These are phyloP conservation scores for Hippocampus kuda DNA, from an alignment of 2,797 vertebrate genomes.

Conservation along the genomic window DNA sequence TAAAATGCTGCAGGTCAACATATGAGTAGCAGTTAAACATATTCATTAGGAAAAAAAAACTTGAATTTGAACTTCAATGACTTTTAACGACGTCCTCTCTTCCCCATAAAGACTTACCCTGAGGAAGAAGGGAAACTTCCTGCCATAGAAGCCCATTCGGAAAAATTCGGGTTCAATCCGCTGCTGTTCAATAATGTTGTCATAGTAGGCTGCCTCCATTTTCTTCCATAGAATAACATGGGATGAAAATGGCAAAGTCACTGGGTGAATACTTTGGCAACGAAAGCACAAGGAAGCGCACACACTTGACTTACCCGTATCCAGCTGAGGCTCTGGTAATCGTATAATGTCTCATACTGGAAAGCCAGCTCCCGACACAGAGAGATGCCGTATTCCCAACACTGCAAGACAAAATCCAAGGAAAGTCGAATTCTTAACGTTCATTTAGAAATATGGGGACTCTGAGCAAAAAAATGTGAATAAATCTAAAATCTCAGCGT, in stretches of 20 bases:
- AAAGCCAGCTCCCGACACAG: conserved; percentile 92
- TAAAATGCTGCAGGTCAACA: no score
- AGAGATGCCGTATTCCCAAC: conserved; percentile 97
- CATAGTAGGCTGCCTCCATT: conserved; percentile 99
- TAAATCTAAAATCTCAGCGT: background rate
- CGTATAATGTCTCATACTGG: conserved; percentile 94
- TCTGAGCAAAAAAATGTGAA: background rate
- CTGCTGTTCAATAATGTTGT: conserved; percentile 98
- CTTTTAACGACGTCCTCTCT: background rate
- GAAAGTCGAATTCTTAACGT: background rate
- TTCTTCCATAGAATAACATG: conserved; percentile 69
- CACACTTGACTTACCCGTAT: conserved; percentile 79
- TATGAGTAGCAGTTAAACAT: no score
- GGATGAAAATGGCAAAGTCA: conserved; percentile 35
- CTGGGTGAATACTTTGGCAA: conserved; percentile 14
- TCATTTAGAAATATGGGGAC: no score
- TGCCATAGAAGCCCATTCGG: conserved; percentile 94
- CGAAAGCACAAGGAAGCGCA: conserved; percentile 21
- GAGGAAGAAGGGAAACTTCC: conserved; percentile 98
- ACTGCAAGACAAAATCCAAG: conserved; percentile 64
- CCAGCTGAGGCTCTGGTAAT: conserved; percentile 99
- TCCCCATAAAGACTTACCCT: conserved; percentile 68
- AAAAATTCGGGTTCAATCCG: conserved; percentile 97
- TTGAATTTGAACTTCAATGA: no score
- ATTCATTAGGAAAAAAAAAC: no score